phyloP scores from a whole-genome alignment of 2,113 vertebrate genomes.

The Podiceps cristatus region DNA sequence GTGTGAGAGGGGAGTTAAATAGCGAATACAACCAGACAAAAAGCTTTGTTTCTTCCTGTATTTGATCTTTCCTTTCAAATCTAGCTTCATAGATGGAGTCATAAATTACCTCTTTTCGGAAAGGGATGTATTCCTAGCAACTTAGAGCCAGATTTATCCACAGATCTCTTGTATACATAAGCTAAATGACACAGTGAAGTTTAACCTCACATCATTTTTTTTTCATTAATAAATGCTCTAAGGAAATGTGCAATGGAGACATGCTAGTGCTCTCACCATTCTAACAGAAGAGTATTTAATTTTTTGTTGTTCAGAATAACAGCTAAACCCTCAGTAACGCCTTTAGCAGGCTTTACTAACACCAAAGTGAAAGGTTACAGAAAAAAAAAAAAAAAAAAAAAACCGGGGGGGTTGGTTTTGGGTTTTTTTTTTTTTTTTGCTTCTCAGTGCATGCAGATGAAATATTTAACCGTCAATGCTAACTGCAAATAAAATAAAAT shows the following conservation, averaged over 20 bases:
- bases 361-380: background rate
- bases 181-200: slow-evolving; percentile 3
- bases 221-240: background rate
- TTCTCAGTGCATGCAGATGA: background rate
- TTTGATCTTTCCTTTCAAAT: slow-evolving; percentile 46
- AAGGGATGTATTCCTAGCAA: slow-evolving; percentile 18
- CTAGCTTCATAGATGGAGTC: slow-evolving; percentile 18
- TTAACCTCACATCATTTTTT: background rate
- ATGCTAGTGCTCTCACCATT: background rate
- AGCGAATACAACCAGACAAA: slow-evolving; percentile 5
- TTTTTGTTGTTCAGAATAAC: background rate
- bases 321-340: background rate
- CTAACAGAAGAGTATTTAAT: background rate
- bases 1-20: slow-evolving; percentile 16
- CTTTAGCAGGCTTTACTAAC: background rate
- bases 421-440: background rate
- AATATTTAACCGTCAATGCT: background rate
- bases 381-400: background rate
- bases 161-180: slow-evolving; percentile 18
- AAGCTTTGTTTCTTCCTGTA: slow-evolving; percentile 10
- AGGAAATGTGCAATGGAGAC: background rate
- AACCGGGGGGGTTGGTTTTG: fast-evolving
- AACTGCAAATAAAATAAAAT: background rate
- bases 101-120: slow-evolving; percentile 47
- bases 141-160: slow-evolving; percentile 31